phyloP scores from a whole-genome alignment of 92 coral and sea anemone species.

The Siderastrea radians region DNA sequence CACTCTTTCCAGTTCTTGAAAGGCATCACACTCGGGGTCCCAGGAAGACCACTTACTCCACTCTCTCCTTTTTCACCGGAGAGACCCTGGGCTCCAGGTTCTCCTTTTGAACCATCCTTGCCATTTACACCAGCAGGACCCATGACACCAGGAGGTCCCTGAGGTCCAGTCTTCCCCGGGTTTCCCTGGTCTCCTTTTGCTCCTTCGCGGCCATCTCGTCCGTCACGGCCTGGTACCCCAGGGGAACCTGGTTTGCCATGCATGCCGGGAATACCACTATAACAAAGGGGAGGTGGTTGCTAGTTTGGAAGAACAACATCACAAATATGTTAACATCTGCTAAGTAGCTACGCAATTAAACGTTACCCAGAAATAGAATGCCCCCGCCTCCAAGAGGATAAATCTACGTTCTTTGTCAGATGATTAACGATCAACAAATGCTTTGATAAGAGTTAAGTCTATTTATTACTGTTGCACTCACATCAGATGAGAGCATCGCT shows the following conservation, averaged over 20 bases:
- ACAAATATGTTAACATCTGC: too few species aligned
- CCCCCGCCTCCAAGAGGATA: too few species aligned
- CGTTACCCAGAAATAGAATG: too few species aligned
- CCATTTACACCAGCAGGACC: slow-evolving; percentile 8
- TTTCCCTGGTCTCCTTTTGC: not conserved
- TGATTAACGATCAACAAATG: too few species aligned
- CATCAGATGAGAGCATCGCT: too few species aligned
- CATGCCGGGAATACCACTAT: slow-evolving; percentile 4
- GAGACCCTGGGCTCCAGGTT: slow-evolving; percentile 1
- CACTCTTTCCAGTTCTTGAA: slow-evolving; percentile 12
- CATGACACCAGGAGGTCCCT: not conserved
- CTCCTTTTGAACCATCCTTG: slow-evolving; percentile 10
- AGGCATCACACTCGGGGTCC: not conserved
- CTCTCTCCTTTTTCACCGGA: slow-evolving; percentile 9
- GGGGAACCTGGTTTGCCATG: slow-evolving; percentile 3
- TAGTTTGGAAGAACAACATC: not conserved
- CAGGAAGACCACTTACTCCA: not conserved
- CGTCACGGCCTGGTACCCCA: slow-evolving; percentile 13
- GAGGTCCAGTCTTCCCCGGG: not conserved
- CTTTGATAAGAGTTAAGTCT: too few species aligned
- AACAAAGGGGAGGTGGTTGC: not conserved
- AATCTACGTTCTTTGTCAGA: too few species aligned
- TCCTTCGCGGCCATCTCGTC: not conserved
- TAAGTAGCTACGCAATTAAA: too few species aligned
- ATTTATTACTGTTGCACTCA: too few species aligned